These are phyloP conservation scores for Chascanopsetta lugubris DNA, from an alignment of 2,113 vertebrate species.

Conservation along the genomic window DNA sequence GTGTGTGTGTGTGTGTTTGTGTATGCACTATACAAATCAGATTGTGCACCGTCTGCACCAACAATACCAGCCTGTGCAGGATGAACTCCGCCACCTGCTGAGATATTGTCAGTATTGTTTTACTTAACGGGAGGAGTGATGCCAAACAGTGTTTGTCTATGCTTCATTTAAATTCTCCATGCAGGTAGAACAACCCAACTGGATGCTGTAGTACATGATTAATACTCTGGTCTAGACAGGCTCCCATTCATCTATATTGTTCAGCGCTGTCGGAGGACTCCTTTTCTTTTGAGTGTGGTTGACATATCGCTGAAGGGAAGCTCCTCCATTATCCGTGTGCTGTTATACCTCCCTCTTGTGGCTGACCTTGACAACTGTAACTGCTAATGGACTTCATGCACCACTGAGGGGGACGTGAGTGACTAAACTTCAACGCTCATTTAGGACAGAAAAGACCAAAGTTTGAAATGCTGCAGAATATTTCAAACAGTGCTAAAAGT, in stretches of 20 bases:
- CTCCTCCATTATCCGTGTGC: constrained; percentile 20
- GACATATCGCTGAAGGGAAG: constrained; percentile 16
- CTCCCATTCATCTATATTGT: not conserved
- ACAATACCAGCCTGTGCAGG: not conserved
- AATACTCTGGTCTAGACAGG: not conserved
- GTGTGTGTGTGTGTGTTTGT: not conserved
- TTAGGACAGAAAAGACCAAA: not conserved
- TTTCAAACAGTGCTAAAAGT: not conserved
- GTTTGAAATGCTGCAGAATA: not conserved
- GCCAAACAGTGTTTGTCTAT: constrained; percentile 5
- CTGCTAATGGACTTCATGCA: not conserved
- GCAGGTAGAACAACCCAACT: constrained; percentile 2
- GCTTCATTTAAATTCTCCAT: constrained; percentile 8
- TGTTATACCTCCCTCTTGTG: constrained; percentile 67
- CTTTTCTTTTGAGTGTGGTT: constrained; percentile 9
- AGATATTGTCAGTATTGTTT: constrained; percentile 8
- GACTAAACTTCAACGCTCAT: not conserved
- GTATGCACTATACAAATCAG: not conserved
- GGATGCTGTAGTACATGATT: not conserved
- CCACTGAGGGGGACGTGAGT: not conserved
- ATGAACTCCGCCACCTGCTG: not conserved
- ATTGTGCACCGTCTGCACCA: not conserved
- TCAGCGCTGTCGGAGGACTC: constrained; percentile 17
- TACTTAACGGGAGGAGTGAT: not conserved
- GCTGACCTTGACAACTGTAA: constrained; percentile 46